Evolutionary conservation across 2,113 vertebrate species (phyloP).

Genomic region (Mohoua ochrocephala): DNA sequence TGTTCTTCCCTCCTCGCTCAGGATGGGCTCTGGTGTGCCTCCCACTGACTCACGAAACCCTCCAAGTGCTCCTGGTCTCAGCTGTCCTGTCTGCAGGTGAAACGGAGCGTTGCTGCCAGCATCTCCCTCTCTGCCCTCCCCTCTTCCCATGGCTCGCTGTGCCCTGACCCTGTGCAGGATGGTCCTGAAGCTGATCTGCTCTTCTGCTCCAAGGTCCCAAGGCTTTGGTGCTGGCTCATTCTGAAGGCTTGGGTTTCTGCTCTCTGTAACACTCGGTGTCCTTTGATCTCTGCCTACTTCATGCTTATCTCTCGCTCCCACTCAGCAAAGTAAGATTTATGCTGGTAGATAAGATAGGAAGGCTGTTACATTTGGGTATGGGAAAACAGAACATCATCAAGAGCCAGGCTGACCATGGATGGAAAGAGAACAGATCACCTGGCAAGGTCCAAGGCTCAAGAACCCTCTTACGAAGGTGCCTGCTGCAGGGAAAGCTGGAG

Average conservation of each 20-base stretch:
- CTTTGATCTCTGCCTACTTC: background rate
- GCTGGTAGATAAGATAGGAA: background rate
- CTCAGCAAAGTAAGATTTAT: background rate
- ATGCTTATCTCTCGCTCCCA: background rate
- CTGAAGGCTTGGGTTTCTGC: background rate
- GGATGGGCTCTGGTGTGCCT: background rate
- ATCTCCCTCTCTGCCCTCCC: background rate
- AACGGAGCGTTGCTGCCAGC: background rate
- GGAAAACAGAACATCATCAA: background rate
- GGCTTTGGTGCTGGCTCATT: background rate
- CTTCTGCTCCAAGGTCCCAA: background rate
- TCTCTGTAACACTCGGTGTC: background rate
- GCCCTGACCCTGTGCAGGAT: background rate
- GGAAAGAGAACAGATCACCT: background rate
- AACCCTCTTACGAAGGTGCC: background rate
- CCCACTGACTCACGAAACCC: rapidly evolving
- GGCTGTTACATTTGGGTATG: background rate
- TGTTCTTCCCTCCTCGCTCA: background rate
- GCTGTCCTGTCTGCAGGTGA: background rate
- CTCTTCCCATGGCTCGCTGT: background rate
- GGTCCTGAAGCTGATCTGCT: background rate
- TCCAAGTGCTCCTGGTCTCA: background rate
- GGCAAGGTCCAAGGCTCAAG: background rate
- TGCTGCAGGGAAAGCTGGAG: background rate
- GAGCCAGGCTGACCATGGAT: background rate